These are phyloP conservation scores for Odontesthes bonariensis DNA, from an alignment of 2,113 vertebrate species.

Conservation along the genomic window DNA sequence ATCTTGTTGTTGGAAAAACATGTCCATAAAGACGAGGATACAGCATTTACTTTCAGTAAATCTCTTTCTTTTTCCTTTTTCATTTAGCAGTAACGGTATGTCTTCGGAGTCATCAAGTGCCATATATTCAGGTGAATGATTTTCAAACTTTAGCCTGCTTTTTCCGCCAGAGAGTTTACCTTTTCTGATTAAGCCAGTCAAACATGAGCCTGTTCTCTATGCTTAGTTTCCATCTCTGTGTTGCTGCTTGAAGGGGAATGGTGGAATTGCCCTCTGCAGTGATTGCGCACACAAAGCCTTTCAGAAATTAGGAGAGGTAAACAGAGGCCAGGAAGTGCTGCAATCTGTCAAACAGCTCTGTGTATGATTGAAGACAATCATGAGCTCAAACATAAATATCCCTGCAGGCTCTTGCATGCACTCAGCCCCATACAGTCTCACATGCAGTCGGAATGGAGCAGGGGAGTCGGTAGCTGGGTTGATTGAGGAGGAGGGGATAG, in stretches of 20 bases:
- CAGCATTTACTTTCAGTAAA: not conserved
- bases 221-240: slow-evolving; percentile 20
- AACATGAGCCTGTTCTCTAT: slow-evolving; percentile 24
- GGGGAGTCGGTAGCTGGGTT: slow-evolving; percentile 35
- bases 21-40: not conserved
- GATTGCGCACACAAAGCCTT: slow-evolving; percentile 80
- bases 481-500: slow-evolving; percentile 44
- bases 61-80: too few species aligned
- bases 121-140: not conserved
- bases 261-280: slow-evolving; percentile 45
- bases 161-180: slow-evolving; percentile 27
- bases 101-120: not conserved
- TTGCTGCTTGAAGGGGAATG: slow-evolving; percentile 12
- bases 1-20: not conserved
- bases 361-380: slow-evolving; percentile 84
- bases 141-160: not conserved
- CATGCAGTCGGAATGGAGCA: slow-evolving; percentile 57
- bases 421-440: slow-evolving; percentile 55
- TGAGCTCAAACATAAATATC: slow-evolving; percentile 82
- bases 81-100: too few species aligned
- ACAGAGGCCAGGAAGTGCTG: slow-evolving; percentile 81
- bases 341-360: slow-evolving; percentile 83
- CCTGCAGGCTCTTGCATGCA: slow-evolving; percentile 63
- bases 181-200: slow-evolving; percentile 39
- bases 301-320: slow-evolving; percentile 81